phyloP scores from a whole-genome alignment of 2,113 vertebrate genomes.

The Phocoena sinus region DNA sequence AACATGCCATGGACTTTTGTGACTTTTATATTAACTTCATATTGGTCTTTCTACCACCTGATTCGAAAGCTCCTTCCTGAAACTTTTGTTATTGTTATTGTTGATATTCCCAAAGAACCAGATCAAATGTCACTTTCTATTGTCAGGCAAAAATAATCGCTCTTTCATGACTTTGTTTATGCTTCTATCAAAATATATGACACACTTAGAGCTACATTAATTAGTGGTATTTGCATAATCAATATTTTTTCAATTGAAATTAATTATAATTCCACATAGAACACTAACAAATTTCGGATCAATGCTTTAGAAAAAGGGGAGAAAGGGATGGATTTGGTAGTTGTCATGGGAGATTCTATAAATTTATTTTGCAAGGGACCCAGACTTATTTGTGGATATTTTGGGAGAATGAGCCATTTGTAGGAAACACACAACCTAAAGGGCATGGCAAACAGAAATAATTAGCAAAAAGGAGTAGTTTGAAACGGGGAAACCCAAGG shows the following conservation, averaged over 20 bases:
- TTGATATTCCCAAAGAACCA: background rate
- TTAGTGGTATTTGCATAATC: background rate
- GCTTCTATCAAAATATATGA: background rate
- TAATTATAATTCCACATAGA: background rate
- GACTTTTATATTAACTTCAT: background rate
- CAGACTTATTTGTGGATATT: background rate
- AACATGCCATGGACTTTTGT: background rate
- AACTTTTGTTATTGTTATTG: background rate
- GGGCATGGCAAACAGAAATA: background rate
- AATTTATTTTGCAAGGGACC: background rate
- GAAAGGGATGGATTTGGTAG: background rate
- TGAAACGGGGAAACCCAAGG: background rate
- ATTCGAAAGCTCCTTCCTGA: background rate
- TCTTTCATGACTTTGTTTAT: background rate
- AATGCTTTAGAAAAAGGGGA: background rate
- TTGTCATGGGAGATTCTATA: background rate
- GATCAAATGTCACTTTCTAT: background rate
- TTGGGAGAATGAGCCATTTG: background rate
- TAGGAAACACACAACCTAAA: background rate
- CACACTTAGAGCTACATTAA: background rate
- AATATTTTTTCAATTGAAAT: background rate
- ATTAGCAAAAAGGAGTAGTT: background rate
- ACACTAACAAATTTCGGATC: background rate
- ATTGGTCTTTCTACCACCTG: background rate
- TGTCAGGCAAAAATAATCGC: background rate